Percentiles rank a stretch among this genome's conserved stretches.
These are phyloP conservation scores for Tigriopus californicus DNA, from an alignment of 2,888 invertebrate species.

Conservation along the genomic window DNA sequence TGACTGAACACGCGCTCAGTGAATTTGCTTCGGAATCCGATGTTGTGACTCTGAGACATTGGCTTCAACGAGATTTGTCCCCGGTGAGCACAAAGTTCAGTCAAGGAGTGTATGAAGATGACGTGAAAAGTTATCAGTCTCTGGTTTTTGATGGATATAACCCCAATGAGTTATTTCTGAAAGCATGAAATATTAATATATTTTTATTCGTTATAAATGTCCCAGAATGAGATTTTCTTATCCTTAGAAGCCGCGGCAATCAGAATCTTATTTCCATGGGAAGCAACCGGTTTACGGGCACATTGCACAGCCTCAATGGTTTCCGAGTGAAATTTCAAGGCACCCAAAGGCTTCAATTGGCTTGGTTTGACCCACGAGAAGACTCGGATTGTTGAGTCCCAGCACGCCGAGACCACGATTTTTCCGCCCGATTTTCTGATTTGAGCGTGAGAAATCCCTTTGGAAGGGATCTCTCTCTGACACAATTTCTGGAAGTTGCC, in stretches of 20 bases:
- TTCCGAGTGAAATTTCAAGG: constrained; percentile 8
- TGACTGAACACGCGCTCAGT: background rate
- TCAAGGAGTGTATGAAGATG: too few species aligned
- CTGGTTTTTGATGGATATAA: background rate
- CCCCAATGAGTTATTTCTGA: background rate
- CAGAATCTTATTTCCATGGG: background rate
- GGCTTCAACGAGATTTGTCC: background rate
- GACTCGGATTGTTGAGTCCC: constrained; percentile 5
- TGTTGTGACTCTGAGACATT: background rate
- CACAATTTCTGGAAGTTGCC: too few species aligned
- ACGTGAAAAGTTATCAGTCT: too few species aligned
- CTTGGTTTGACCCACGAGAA: constrained; percentile 1
- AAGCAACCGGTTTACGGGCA: background rate
- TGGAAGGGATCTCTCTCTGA: background rate
- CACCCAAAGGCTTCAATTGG: constrained; percentile 4
- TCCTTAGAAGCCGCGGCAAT: constrained; percentile 1
- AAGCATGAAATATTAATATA: background rate
- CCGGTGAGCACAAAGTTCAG: background rate
- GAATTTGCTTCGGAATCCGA: background rate
- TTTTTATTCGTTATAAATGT: background rate
- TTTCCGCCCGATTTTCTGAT: background rate
- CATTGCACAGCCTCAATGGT: background rate
- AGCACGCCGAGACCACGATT: background rate
- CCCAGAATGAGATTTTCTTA: constrained; percentile 1
- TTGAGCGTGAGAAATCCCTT: constrained; percentile 1